Evolutionary conservation across 2,888 invertebrate genomes (phyloP), one percentile per base, ranked within the genome.

Genomic region (Lithophane semibrunnea): DNA sequence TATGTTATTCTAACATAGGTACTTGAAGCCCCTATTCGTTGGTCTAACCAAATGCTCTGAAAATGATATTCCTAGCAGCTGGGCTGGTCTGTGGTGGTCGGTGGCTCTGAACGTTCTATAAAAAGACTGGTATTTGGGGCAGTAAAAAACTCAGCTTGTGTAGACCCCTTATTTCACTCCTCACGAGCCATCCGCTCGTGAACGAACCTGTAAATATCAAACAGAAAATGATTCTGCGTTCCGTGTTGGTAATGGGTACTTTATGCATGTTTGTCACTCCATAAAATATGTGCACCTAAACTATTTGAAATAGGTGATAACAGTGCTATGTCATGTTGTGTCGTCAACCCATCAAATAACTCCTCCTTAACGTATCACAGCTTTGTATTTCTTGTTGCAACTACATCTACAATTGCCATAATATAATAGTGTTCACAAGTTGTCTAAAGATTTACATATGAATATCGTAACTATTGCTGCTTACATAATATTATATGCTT

Each of bases 341-440:
- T 80, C 73, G n/a, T 37, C 29, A 42, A 21, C 47, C 37, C 37
- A 37, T 80, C 74, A 52, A 18, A 56, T 2, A 64, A 18, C 60
- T 81, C 82, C 85, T 68, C 81, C 85, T 29, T 3, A 29, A 56
- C 29, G n/a, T 44, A 81, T 68, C 52, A 64, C 73, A 84, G 42
- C 29, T 10, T 37, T 84, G 24, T 72, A 58, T 47, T 78, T 60
- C 67, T 54, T 60, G 12, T 60, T 37, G 65, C 49, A 82, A 42
- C 44, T 3, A 71, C 29, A 29, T 49, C 56, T 65, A 37, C 18
- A 54, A 83, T 86, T 82, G 72, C 68, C 82, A 82, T 83, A 82
- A 82, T 83, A 82, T 68, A 86, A 82, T 86, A n/a, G 16, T 52
- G 60, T 86, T 77, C 83, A 58, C 81, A 85, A 61, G 60, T 85